phyloP scores from a whole-genome alignment of 2,113 vertebrate species.

The Vicugna pacos region DNA sequence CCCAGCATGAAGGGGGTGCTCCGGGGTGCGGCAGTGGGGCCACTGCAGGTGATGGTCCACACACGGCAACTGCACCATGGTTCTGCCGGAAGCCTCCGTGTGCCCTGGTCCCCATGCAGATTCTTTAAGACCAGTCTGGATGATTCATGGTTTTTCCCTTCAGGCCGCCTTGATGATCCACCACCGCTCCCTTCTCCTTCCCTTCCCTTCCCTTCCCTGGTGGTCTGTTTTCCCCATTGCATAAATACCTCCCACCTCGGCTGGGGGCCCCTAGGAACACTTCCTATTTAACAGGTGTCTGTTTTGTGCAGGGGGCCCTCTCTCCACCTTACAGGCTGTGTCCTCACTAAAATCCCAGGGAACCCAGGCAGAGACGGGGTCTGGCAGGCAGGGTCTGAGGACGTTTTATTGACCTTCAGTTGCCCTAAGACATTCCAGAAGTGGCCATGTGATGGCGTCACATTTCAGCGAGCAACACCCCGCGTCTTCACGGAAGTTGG shows the following conservation, averaged over 20 bases:
- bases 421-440: neutral
- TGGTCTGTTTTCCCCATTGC: neutral
- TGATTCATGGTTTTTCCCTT: neutral
- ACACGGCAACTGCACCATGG: accelerated
- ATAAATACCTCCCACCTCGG: neutral
- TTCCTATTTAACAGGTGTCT: neutral
- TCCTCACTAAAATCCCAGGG: neutral
- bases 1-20: accelerated
- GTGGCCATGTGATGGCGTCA: accelerated
- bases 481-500: accelerated
- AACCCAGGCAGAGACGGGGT: neutral
- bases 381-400: neutral
- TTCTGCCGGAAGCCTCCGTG: neutral
- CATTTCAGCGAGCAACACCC: neutral
- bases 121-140: neutral
- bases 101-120: neutral
- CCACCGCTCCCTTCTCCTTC: neutral
- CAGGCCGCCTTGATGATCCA: accelerated
- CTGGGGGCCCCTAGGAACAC: accelerated
- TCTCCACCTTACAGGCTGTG: neutral
- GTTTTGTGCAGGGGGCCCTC: neutral
- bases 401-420: neutral
- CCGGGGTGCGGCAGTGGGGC: accelerated
- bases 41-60: accelerated
- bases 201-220: too few species aligned